These are phyloP conservation scores for Rhinopomastus cyanomelas DNA, from an alignment of 2,113 vertebrate genomes.

Conservation along the genomic window DNA sequence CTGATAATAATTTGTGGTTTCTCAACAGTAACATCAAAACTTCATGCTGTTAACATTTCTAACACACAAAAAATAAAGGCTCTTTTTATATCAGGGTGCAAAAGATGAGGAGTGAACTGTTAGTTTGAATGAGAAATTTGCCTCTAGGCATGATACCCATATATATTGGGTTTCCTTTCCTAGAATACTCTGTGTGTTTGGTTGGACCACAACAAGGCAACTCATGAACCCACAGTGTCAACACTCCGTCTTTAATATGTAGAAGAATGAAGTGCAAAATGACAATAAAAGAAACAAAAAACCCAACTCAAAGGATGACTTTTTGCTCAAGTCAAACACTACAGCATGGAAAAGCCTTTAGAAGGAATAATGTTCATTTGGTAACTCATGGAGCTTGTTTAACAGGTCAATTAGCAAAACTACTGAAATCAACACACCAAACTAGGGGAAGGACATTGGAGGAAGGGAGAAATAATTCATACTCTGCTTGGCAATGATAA, in stretches of 20 bases:
- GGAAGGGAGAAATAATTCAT: background rate
- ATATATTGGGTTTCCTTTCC: background rate
- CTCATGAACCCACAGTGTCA: background rate
- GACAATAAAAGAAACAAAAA: background rate
- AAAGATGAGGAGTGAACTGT: background rate
- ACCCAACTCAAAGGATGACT: background rate
- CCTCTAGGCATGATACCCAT: background rate
- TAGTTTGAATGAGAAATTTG: background rate
- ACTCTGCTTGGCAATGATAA: background rate
- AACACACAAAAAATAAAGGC: conserved; percentile 4
- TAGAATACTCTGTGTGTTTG: background rate
- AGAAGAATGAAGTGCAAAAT: background rate
- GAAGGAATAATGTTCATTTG: background rate
- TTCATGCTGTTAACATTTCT: background rate
- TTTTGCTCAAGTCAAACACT: background rate
- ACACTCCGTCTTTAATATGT: background rate
- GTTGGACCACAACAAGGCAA: background rate
- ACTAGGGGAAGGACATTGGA: background rate
- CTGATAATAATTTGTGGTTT: background rate
- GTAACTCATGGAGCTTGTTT: background rate
- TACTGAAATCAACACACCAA: background rate
- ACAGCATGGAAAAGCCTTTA: background rate
- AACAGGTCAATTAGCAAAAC: background rate
- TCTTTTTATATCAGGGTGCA: background rate
- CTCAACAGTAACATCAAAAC: background rate